Evolutionary conservation across 1,140 invertebrate species (phyloP).

Genomic region (Microplitis mediator): DNA sequence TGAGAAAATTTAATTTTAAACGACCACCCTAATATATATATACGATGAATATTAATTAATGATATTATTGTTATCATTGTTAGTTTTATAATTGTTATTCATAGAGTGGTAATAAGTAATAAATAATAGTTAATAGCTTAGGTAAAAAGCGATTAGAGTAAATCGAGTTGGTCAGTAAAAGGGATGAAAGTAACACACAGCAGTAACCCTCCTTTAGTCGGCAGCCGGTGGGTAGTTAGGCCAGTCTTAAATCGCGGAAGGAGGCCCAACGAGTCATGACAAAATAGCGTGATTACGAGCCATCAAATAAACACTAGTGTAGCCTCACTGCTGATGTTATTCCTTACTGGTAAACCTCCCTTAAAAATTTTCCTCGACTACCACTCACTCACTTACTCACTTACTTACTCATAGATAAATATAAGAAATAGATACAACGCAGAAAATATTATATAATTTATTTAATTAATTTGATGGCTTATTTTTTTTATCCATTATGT

Average conservation of each 20-base stretch:
- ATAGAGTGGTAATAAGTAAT: not conserved
- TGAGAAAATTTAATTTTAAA: no score
- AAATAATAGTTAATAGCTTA: not conserved
- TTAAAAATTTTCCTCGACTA: not conserved
- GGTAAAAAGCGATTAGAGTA: not conserved
- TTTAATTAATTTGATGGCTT: not conserved
- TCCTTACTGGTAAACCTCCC: constrained; percentile 44
- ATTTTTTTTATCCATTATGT: constrained; percentile 31
- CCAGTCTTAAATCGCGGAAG: constrained; percentile 22
- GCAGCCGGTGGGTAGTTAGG: no score
- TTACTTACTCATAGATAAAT: no score
- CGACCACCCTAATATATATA: no score
- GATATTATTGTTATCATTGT: no score
- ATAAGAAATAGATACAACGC: not conserved
- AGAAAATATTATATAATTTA: not conserved
- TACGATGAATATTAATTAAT: no score
- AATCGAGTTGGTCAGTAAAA: not conserved
- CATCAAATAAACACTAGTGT: constrained; percentile 61
- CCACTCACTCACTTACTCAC: no score
- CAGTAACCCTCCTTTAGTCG: not conserved
- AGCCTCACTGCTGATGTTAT: constrained; percentile 44
- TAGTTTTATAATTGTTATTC: no score
- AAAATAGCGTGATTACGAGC: constrained; percentile 61
- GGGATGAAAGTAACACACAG: not conserved
- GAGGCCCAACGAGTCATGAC: constrained; percentile 48